Base-by-base conservation (phyloP, 2,113 vertebrate species). In the Donacobius atricapilla region DNA sequence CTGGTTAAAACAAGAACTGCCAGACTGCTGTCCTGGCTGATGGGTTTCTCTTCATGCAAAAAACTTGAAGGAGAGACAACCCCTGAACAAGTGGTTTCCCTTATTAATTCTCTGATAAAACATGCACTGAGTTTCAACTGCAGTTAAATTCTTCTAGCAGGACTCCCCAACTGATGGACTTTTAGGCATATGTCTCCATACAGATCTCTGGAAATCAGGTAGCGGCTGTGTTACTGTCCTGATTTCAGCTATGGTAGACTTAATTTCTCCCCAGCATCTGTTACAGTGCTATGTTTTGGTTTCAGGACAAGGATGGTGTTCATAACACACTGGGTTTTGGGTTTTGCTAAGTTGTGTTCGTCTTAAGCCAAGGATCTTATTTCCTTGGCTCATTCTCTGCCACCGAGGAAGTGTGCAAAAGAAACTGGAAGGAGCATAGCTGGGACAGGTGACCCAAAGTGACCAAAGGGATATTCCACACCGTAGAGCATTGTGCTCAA, bases 401-500 rank as follows among this genome's bases (percentile, higher is more conserved):
- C 23, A 33, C 6, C 0, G 4, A 78, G 45, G 27, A 60, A 51
- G 22, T 15, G 14, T 44, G 33, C 28, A 37, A 53, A 37, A 69
- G 22, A 45, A 78, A 45, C 4, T 45, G 47, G 27, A 53, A 15
- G 39, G 12, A 61, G 15, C 33, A 45, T 5, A 53, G 39, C 15
- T 69, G 45, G 33, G 39, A 45, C 33, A 60, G 22, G 27, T 37
- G 33, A 23, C 27, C 45, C 15, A 23, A 39, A 53, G 8, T 24
- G 39, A 45, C 39, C 13, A 45, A 33, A 61, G 23, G 10, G 39
- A 39, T 28, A 53, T 53, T 78, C 28, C 19, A 60, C 19, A 28
- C 15, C 6, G 6, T 2, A 33, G 22, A 60, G 28, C 6, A 45
- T 7, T 0, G 1, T 78, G 15, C 23, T 44, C 42, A 51, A 33